Evolutionary conservation across 1,140 invertebrate genomes (phyloP).

Genomic region (Hylyphantes graminicola): DNA sequence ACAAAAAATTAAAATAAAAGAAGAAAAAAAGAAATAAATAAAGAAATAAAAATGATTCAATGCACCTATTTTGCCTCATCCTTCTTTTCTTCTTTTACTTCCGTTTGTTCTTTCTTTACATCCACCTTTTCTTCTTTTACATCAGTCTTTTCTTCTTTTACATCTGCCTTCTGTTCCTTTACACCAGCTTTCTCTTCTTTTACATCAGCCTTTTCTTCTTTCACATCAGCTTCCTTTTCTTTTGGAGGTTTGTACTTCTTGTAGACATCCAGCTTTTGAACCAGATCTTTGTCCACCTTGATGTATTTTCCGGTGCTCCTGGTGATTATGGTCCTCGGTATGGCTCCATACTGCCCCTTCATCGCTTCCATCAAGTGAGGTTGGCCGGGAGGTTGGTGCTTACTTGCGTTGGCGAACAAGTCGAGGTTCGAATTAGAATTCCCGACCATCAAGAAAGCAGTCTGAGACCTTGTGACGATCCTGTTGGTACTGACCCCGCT

Average conservation of each 20-base stretch:
- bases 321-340: constrained; percentile 37
- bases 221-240: neutral
- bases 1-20: no score
- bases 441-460: constrained; percentile 6
- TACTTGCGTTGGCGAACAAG: neutral
- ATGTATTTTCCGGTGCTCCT: constrained; percentile 8
- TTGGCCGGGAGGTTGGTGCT: constrained; percentile 16
- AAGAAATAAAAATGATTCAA: no score
- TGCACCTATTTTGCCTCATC: no score
- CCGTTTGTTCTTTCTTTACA: neutral
- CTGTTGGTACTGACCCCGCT: constrained; percentile 2
- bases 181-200: neutral
- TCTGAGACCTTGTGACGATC: constrained; percentile 42
- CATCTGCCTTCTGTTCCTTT: neutral
- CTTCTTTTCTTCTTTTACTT: neutral
- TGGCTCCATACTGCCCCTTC: constrained; percentile 22
- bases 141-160: neutral
- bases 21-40: no score
- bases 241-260: neutral
- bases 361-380: constrained; percentile 21
- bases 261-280: neutral
- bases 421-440: constrained; percentile 24
- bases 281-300: neutral
- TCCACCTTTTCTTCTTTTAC: no score
- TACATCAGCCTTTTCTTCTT: neutral